Evolutionary conservation across 2,113 vertebrate species (phyloP).

Genomic region (Hymenochirus boettgeri): DNA sequence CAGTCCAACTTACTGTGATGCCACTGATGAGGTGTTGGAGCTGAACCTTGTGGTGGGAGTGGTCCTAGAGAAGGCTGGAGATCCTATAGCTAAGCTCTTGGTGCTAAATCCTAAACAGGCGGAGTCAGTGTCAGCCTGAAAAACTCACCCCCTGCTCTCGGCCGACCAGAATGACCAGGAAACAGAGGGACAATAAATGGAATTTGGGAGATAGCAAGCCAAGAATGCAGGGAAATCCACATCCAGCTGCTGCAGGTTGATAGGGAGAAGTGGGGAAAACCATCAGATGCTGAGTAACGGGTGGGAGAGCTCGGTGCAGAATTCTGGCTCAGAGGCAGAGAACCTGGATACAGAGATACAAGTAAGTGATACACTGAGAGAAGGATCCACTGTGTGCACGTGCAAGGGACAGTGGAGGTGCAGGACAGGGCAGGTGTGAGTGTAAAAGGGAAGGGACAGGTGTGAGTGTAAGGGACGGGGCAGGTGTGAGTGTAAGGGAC

Average conservation of each 20-base stretch:
- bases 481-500: no score
- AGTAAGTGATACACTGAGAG: no score
- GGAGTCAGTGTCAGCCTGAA: constrained; percentile 4
- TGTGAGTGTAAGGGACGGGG: no score
- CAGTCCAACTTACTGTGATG: no score
- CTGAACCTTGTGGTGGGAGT: neutral
- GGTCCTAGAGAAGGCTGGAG: constrained; percentile 1
- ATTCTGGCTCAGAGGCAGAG: no score
- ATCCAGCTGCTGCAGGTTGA: constrained; percentile 4
- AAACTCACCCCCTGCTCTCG: neutral
- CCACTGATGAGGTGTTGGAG: neutral
- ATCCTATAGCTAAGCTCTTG: neutral
- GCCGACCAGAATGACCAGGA: constrained; percentile 7
- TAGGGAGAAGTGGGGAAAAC: neutral
- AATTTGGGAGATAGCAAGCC: neutral
- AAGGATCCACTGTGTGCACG: no score
- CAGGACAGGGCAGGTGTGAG: no score
- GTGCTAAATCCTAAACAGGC: constrained; percentile 6
- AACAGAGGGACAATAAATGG: neutral
- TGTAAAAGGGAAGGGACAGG: no score
- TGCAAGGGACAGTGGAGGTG: no score
- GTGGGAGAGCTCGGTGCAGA: neutral
- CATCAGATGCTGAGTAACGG: constrained; percentile 2
- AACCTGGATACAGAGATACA: no score
- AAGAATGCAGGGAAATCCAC: constrained; percentile 6